Evolutionary conservation across 2,888 invertebrate genomes (phyloP).

Genomic region (Lasius platythorax): DNA sequence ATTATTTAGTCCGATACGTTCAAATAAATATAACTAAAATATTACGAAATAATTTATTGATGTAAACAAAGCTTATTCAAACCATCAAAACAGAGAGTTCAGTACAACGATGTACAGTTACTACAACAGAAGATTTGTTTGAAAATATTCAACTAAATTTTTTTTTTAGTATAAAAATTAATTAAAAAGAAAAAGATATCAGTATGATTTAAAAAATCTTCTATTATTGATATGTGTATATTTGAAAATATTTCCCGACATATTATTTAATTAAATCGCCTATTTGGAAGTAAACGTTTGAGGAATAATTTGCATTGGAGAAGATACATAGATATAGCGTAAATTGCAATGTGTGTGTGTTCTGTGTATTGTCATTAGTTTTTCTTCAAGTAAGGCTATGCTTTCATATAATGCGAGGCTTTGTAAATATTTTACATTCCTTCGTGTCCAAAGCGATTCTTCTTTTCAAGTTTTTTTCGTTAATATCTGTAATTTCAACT

Average conservation of each 20-base stretch:
- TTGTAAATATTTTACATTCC: constrained; percentile 29
- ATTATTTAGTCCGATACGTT: too few relatives aligned
- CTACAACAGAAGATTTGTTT: too few relatives aligned
- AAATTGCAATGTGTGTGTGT: background rate
- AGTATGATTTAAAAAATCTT: background rate
- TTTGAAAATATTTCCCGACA: background rate
- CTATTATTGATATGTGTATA: background rate
- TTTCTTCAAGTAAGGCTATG: background rate
- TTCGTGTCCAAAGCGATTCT: constrained; percentile 5
- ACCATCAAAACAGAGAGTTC: too few relatives aligned
- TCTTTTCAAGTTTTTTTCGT: background rate
- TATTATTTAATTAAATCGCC: constrained; percentile 26
- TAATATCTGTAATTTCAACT: constrained; percentile 29
- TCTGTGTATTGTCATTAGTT: background rate
- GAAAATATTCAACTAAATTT: too few relatives aligned
- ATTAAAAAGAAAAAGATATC: background rate
- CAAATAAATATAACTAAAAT: too few relatives aligned
- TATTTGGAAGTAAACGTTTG: constrained; percentile 3
- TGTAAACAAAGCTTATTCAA: too few relatives aligned
- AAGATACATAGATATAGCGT: background rate
- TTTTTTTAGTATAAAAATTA: background rate
- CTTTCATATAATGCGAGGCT: background rate
- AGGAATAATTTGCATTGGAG: background rate
- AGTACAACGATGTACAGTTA: too few relatives aligned
- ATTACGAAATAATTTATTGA: too few relatives aligned